A percentile compares a stretch with the other conserved stretches of the same genome.
Conservation (phyloP, 2,888 invertebrate genomes). For the Drosophila anomalata region DNA sequence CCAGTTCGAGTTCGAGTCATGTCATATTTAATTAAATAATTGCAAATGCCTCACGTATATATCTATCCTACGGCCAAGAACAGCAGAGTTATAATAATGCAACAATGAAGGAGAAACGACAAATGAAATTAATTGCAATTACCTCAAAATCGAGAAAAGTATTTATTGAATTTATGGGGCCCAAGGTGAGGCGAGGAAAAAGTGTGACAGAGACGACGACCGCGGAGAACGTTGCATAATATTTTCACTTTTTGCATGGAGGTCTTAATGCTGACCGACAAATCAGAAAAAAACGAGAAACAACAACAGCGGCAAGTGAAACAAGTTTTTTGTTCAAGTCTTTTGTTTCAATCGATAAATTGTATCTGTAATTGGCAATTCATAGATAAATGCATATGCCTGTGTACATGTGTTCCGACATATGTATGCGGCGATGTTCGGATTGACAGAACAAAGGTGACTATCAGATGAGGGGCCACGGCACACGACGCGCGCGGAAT, state of each 20-base stretch:
- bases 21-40: constrained; percentile 48
- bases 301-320: constrained; percentile 14
- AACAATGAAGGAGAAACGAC: constrained; percentile 46
- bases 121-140: constrained; percentile 57
- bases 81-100: constrained; percentile 32
- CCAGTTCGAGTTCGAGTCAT: constrained; percentile 34
- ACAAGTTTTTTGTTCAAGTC: constrained; percentile 65
- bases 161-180: constrained; percentile 58
- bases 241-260: constrained; percentile 67
- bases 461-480: constrained; percentile 29
- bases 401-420: not conserved
- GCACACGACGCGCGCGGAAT: constrained; percentile 22
- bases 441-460: constrained; percentile 42
- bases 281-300: not conserved
- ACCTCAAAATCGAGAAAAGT: constrained; percentile 60
- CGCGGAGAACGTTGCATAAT: constrained; percentile 53
- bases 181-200: constrained; percentile 55
- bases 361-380: constrained; percentile 28
- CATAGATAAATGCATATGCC: constrained; percentile 15
- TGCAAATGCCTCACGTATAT: constrained; percentile 24
- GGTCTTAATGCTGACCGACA: constrained; percentile 19
- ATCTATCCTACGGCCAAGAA: constrained; percentile 34
- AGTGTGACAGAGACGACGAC: constrained; percentile 11
- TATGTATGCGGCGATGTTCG: constrained; percentile 17
- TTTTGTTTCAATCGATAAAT: constrained; percentile 64